Base-by-base conservation (phyloP, 1,140 invertebrate genomes). In the Pararge aegeria region DNA sequence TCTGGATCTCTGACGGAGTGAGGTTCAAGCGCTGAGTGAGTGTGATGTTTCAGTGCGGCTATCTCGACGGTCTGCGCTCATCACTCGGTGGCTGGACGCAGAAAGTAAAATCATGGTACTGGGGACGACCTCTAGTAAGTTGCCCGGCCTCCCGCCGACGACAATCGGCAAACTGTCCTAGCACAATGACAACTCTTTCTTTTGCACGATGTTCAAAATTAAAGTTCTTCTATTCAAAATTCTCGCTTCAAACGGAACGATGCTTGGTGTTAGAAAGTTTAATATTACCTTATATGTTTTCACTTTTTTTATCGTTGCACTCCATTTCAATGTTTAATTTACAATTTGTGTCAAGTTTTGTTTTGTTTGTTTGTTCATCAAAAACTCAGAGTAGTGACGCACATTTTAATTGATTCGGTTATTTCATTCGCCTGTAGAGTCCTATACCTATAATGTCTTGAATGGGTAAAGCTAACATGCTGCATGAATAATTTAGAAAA, bases 81-180 rank as follows among this genome's bases (percentile, higher is more conserved):
- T 95, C 95, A 92, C 94, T 96, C 91, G 95, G 95, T 93, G 95
- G 95, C 92, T 95, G 95, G 93, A 97, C 95, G 91, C 95, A 96
- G 94, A 95, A 95, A 94, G 95, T 96, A 92, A 97, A 96, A 93
- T 96, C 95, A 92, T 97, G 95, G 95, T 97, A 97, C 94, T 96
- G 95, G 95, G 95, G 95, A 94, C 95, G 95, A 93, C 95, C 95
- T 94, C 94, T 96, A 93, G 95, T 96, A 96, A 96, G 95, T 96
- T 92, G 75, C 76, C 77, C 82, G 84, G 73, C 78, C 73, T 80
- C 70, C 70, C 68, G 75, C 75, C 78, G 73, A 71, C 73, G 66
- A n/a, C n/a, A n/a, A 73, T 75, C 81, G 75, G 77, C 80, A 75
- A 80, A 70, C 72, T 78, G 76, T 81, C 83, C 76, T 89, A 87